Evolutionary conservation across 2,113 vertebrate genomes (phyloP), one percentile per base, ranked within the genome.

Genomic region (Cheirogaleus medius): DNA sequence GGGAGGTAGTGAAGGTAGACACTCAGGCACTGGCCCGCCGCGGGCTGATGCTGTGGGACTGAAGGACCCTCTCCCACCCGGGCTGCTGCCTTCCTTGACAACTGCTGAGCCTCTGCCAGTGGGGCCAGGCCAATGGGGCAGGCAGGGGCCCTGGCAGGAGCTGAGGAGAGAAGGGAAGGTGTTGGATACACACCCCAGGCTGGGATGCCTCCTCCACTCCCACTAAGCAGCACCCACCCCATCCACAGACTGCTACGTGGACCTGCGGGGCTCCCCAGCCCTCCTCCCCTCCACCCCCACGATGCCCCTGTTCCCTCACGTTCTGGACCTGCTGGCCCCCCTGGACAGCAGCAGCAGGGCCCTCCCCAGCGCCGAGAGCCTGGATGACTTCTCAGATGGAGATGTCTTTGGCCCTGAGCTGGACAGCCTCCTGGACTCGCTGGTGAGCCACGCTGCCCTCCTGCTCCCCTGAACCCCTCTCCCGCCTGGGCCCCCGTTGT

Each of bases 371-470:
- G 98, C 99, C 0, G 98, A 99, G 94, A 92, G 95, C 0, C 56
- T 98, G 27, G 99, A 99, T 15, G 97, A 99, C 81, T 98, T 99
- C 96, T 99, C 99, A 10, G 99, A 99, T n/a, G 99, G 98, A 0
- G 99, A 99, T 58, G 98, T 99, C 95, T 99, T 99, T 64, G 99
- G 99, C 64, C 99, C 99, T 1, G 99, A 99, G 97, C 97, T 99
- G 89, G 99, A 99, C 97, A 99, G 98, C 6, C 98, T 99, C 52
- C 98, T 99, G 77, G 99, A 99, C 98, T 99, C 98, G 0, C 97
- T 99, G 98, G 99, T 99, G 96, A 99, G 98, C 32, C 3, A 3
- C 8, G 1, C 1, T 25, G 8, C 39, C 90, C 42, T 34, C 32
- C 44, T n/a, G 14, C 14, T 25, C 34, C 15, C 84, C 23, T 0